phyloP scores from a whole-genome alignment of 1,140 invertebrate genomes.

The Helicoverpa armigera region DNA sequence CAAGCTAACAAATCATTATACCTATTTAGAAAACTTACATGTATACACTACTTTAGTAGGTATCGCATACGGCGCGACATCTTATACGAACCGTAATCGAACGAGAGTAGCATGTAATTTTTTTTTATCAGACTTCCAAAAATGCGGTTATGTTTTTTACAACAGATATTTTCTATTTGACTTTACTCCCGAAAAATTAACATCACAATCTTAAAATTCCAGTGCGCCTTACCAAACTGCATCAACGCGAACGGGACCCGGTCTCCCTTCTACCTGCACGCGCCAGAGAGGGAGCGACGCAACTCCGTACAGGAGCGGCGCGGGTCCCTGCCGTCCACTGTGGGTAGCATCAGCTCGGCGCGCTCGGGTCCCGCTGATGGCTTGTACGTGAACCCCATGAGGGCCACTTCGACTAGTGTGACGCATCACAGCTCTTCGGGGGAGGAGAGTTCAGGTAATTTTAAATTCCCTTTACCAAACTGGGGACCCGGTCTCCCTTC shows the following conservation, averaged over 20 bases:
- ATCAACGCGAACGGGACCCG: constrained; percentile 83
- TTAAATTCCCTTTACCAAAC: no score
- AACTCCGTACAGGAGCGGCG: constrained; percentile 66
- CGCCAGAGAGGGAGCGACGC: constrained; percentile 83
- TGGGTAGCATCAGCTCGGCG: constrained; percentile 81
- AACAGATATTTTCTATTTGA: neutral
- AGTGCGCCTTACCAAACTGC: constrained; percentile 87
- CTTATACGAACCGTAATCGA: no score
- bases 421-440: constrained; percentile 79
- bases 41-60: no score
- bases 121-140: no score
- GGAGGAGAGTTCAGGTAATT: constrained; percentile 83
- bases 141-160: no score
- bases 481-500: no score
- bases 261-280: constrained; percentile 92
- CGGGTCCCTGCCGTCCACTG: constrained; percentile 71
- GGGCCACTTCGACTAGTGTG: constrained; percentile 66
- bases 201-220: constrained; percentile 58
- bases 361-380: constrained; percentile 90
- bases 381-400: constrained; percentile 93
- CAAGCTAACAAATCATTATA: no score
- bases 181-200: neutral
- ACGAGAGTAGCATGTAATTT: no score
- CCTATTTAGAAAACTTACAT: no score
- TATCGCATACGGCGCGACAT: no score